Conservation (phyloP, 2,888 invertebrate genomes). For the Ecdyonurus torrentis region DNA sequence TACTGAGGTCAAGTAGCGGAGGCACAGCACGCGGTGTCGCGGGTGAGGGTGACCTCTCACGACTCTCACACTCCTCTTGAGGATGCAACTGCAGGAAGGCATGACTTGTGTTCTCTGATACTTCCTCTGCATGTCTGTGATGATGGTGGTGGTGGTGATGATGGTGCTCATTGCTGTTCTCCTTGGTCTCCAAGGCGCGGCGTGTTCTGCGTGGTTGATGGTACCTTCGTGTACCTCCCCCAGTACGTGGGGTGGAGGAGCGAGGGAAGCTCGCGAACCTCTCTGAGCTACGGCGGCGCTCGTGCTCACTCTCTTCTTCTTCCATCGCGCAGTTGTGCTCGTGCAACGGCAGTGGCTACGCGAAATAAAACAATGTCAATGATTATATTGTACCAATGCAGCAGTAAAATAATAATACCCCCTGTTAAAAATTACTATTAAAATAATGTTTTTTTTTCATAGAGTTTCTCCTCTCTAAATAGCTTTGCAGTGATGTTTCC, state of each 20-base stretch:
- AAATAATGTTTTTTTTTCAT: no score
- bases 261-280: constrained; percentile 40
- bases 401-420: not conserved
- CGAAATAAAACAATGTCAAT: constrained; percentile 11
- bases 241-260: constrained; percentile 26
- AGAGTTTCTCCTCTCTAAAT: no score
- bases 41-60: constrained; percentile 11
- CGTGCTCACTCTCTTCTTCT: constrained; percentile 41
- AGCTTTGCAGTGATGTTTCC: no score
- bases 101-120: constrained; percentile 10
- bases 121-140: constrained; percentile 24
- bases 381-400: no score
- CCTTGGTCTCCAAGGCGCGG: constrained; percentile 14
- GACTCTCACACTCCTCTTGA: constrained; percentile 7
- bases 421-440: no score
- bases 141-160: constrained; percentile 32
- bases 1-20: constrained; percentile 36
- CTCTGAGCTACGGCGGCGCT: constrained; percentile 42
- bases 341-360: constrained; percentile 22
- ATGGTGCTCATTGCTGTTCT: constrained; percentile 20
- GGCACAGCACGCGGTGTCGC: constrained; percentile 12
- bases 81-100: constrained; percentile 15
- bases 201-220: constrained; percentile 6
- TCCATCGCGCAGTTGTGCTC: constrained; percentile 16
- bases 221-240: constrained; percentile 2